These are phyloP conservation scores for Crocidura indochinensis DNA, from an alignment of 2,797 vertebrate species.

Conservation along the genomic window DNA sequence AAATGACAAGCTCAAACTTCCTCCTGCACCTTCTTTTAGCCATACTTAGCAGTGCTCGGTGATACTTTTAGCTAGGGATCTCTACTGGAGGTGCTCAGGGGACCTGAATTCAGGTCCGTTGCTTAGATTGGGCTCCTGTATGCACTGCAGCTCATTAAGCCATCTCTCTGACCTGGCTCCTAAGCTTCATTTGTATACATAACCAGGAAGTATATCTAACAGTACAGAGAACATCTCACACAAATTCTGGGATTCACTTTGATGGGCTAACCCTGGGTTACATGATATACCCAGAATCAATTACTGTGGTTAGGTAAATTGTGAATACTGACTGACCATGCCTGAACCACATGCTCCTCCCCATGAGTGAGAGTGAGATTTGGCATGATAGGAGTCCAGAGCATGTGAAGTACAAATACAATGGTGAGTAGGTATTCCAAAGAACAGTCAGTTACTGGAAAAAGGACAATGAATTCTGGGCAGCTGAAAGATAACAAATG, in stretches of 20 bases:
- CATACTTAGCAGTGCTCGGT: too few species aligned
- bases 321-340: not conserved
- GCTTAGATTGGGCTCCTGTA: too few species aligned
- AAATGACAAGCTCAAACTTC: not conserved
- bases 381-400: not conserved
- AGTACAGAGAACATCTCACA: not conserved
- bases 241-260: not conserved
- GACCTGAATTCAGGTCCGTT: too few species aligned
- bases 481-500: not conserved
- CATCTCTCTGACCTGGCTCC: not conserved
- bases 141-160: too few species aligned
- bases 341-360: not conserved
- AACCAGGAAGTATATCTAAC: not conserved
- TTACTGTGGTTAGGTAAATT: not conserved
- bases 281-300: not conserved
- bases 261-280: not conserved
- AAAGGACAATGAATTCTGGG: not conserved
- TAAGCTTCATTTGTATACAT: not conserved
- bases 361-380: not conserved
- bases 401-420: not conserved
- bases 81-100: too few species aligned
- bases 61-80: too few species aligned
- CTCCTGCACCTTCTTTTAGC: too few species aligned
- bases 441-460: constrained; percentile 31
- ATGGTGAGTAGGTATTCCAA: not conserved